Conservation (phyloP, 2,113 vertebrate species). For the Forbesichthys agassizii region DNA sequence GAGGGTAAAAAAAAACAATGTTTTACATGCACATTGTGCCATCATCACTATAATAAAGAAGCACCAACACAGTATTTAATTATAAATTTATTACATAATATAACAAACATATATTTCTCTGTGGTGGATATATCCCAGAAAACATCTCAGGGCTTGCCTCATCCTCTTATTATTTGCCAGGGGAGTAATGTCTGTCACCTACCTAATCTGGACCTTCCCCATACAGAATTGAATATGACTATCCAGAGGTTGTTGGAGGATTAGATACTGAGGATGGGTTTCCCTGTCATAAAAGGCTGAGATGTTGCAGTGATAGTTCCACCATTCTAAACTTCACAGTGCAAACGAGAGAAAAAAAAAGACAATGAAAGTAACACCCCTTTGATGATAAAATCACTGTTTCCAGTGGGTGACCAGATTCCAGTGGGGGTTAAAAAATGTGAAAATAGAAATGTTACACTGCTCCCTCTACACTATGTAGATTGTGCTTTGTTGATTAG, state of each 20-base stretch:
- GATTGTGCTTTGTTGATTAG: slow-evolving; percentile 83
- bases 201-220: slow-evolving; percentile 2
- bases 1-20: background rate
- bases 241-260: slow-evolving; percentile 8
- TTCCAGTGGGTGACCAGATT: slow-evolving; percentile 38
- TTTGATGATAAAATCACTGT: slow-evolving; percentile 70
- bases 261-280: slow-evolving; percentile 40
- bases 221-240: slow-evolving; percentile 8
- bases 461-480: slow-evolving; percentile 67
- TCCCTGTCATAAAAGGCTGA: slow-evolving; percentile 57
- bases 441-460: slow-evolving; percentile 53
- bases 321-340: slow-evolving; percentile 77
- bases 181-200: slow-evolving; percentile 35
- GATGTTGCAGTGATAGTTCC: slow-evolving; percentile 62
- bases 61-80: slow-evolving; percentile 77
- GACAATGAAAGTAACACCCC: slow-evolving; percentile 40
- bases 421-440: slow-evolving; percentile 52
- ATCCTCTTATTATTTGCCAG: slow-evolving; percentile 41
- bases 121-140: slow-evolving; percentile 86
- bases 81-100: slow-evolving; percentile 98
- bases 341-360: slow-evolving; percentile 71
- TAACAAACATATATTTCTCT: slow-evolving; percentile 96
- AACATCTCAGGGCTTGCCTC: slow-evolving; percentile 82
- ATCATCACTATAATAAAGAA: slow-evolving; percentile 15
- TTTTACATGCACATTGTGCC: background rate